phyloP scores from a whole-genome alignment of 2,113 vertebrate species.

The Colaptes auratus region DNA sequence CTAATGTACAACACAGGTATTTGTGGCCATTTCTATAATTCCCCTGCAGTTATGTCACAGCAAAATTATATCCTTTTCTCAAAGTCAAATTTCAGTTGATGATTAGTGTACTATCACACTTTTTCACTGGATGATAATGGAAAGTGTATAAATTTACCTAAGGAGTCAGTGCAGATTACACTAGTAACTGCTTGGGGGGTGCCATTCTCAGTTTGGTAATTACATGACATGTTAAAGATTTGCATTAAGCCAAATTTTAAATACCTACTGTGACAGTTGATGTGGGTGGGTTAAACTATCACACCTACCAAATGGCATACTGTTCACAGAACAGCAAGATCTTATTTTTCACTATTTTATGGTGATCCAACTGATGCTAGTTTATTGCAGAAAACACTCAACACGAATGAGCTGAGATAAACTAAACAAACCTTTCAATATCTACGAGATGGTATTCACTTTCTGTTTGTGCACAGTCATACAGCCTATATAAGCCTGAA shows the following conservation, averaged over 20 bases:
- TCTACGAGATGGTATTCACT: not conserved
- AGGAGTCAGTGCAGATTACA: not conserved
- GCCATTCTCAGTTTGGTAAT: not conserved
- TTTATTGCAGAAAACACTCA: not conserved
- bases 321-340: not conserved
- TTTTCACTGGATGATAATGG: slow-evolving; percentile 22
- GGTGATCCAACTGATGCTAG: not conserved
- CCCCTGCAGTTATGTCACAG: not conserved
- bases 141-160: slow-evolving; percentile 6
- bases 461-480: not conserved
- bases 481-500: not conserved
- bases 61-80: slow-evolving; percentile 40
- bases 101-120: slow-evolving; percentile 2
- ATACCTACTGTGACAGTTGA: not conserved
- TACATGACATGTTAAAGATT: not conserved
- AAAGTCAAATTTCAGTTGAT: slow-evolving; percentile 46
- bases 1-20: not conserved
- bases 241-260: not conserved
- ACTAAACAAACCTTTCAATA: not conserved
- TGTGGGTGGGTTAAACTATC: too few species aligned
- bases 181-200: not conserved
- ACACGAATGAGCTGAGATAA: not conserved
- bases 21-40: slow-evolving; percentile 46
- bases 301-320: not conserved
- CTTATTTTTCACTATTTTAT: not conserved